Conservation (phyloP, 2,113 vertebrate genomes). For the Amazona guildingii region DNA sequence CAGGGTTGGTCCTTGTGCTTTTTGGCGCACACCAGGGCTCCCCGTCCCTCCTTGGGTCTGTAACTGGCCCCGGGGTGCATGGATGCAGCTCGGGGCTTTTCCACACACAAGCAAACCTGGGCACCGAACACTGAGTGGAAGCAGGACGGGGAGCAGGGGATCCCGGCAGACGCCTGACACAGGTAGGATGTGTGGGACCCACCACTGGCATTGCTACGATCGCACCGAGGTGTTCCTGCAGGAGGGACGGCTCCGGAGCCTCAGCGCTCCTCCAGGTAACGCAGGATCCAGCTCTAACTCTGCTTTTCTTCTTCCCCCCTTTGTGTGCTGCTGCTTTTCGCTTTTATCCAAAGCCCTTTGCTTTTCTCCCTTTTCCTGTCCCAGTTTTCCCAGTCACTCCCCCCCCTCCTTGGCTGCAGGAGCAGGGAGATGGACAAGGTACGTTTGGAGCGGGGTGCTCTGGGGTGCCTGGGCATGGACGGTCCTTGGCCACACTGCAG, state of each 20-base stretch:
- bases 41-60: background rate
- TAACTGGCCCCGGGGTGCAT: background rate
- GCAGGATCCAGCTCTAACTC: background rate
- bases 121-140: background rate
- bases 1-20: background rate
- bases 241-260: background rate
- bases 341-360: background rate
- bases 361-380: background rate
- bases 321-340: background rate
- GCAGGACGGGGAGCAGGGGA: background rate
- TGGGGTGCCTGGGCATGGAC: rapidly evolving
- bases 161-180: rapidly evolving
- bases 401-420: background rate
- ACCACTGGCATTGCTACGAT: rapidly evolving
- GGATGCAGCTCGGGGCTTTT: background rate
- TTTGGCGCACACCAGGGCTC: rapidly evolving
- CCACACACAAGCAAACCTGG: background rate
- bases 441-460: rapidly evolving
- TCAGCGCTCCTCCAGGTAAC: background rate
- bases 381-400: background rate
- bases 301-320: background rate
- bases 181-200: background rate
- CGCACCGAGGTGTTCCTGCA: background rate
- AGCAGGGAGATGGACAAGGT: background rate
- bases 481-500: background rate